Evolutionary conservation across 2,113 vertebrate genomes (phyloP).

Genomic region (Alouatta palliata): DNA sequence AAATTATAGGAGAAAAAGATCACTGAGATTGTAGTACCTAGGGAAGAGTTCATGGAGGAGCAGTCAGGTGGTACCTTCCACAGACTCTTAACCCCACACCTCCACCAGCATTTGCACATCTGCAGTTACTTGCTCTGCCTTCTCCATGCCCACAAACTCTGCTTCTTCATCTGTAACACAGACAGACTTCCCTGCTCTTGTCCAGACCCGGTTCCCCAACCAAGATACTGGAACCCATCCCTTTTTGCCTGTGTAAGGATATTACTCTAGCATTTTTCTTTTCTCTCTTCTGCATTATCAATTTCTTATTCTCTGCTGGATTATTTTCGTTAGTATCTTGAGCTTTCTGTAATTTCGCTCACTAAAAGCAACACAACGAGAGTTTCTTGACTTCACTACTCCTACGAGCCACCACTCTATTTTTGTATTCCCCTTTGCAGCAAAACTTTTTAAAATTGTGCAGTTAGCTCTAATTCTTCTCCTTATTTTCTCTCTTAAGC

Average conservation of each 20-base stretch:
- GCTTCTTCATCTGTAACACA: neutral
- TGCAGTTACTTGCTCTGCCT: neutral
- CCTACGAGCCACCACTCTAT: neutral
- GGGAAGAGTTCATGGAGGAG: neutral
- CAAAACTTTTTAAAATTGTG: neutral
- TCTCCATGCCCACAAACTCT: neutral
- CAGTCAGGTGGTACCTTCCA: neutral
- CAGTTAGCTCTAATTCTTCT: neutral
- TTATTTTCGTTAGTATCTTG: neutral
- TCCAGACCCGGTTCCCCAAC: neutral
- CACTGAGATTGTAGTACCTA: neutral
- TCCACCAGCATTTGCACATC: neutral
- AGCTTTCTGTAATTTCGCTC: neutral
- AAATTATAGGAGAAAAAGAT: neutral
- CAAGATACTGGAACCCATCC: neutral
- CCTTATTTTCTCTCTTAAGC: neutral
- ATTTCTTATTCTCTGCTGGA: neutral
- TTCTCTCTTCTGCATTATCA: neutral
- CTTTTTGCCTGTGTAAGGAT: neutral
- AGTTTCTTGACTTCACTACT: neutral
- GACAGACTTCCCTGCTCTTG: neutral
- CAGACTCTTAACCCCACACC: neutral
- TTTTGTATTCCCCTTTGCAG: neutral
- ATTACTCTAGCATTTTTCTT: neutral
- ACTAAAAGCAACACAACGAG: neutral